Evolutionary conservation across 1,140 invertebrate genomes (phyloP).

Genomic region (Cryptotermes secundus): DNA sequence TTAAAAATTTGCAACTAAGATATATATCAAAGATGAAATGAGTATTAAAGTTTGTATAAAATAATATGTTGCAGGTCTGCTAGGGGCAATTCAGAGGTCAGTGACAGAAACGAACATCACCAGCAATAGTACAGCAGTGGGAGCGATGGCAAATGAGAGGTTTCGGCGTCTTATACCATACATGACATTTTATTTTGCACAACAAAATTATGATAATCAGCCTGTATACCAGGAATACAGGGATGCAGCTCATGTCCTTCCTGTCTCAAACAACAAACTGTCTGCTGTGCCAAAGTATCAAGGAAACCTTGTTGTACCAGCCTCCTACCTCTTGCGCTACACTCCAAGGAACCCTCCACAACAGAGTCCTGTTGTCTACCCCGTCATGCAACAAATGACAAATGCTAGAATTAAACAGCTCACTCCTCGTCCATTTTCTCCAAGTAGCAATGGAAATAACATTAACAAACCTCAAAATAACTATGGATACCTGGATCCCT

Average conservation of each 20-base stretch:
- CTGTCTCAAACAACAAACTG: neutral
- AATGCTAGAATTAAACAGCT: neutral
- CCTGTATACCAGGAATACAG: constrained; percentile 18
- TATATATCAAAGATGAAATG: too few species aligned
- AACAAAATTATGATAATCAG: constrained; percentile 38
- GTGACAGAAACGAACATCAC: neutral
- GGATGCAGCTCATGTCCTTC: neutral
- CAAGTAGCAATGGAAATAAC: too few species aligned
- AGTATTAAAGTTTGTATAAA: neutral
- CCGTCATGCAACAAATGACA: neutral
- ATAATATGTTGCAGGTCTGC: neutral
- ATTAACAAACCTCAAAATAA: neutral
- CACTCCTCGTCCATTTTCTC: neutral
- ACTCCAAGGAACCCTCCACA: neutral
- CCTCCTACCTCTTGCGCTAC: neutral
- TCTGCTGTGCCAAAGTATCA: neutral
- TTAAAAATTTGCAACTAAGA: too few species aligned
- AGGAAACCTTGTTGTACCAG: constrained; percentile 12
- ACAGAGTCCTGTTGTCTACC: neutral
- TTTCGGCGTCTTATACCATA: constrained; percentile 76
- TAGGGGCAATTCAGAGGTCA: neutral
- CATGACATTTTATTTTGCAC: constrained; percentile 74
- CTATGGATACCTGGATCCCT: neutral
- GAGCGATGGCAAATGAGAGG: constrained; percentile 54
- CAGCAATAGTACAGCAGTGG: neutral